Conservation (phyloP, 2,797 vertebrate species). For the Borostomias antarcticus region DNA sequence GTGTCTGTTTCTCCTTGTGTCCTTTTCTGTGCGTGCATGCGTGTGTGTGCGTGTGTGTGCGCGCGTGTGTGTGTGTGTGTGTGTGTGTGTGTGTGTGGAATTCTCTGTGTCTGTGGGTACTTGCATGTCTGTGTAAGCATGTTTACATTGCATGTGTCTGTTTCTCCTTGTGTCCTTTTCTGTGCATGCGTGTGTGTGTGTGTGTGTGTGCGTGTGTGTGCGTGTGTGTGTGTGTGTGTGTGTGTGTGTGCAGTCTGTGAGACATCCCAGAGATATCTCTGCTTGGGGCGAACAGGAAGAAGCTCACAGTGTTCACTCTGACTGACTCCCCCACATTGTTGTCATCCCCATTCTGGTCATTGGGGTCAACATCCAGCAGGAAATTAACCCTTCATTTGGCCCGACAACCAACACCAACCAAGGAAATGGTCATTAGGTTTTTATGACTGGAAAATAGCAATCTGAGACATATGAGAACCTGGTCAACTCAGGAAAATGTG, state of each 20-base stretch:
- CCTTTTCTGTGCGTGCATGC: slow-evolving; percentile 16
- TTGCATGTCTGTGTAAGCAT: slow-evolving; percentile 10
- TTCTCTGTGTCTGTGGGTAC: slow-evolving; percentile 27
- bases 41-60: slow-evolving; percentile 34
- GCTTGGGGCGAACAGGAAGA: slow-evolving; percentile 55
- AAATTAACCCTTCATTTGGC: slow-evolving; percentile 47
- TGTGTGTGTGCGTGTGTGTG: slow-evolving; percentile 4
- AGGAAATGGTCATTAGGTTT: slow-evolving; percentile 45
- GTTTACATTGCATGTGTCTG: too few relatives aligned
- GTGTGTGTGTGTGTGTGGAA: slow-evolving; percentile 11
- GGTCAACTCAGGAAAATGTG: slow-evolving; percentile 9
- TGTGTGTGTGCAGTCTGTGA: too few relatives aligned
- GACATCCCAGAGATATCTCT: slow-evolving; percentile 53
- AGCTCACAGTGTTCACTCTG: slow-evolving; percentile 29
- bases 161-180: not conserved
- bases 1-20: too few relatives aligned
- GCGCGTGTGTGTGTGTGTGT: slow-evolving; percentile 14
- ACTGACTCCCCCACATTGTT: slow-evolving; percentile 37
- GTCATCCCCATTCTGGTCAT: slow-evolving; percentile 31
- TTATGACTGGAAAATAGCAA: slow-evolving; percentile 41
- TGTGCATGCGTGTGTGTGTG: not conserved
- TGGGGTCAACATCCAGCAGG: slow-evolving; percentile 47
- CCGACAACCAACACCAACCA: slow-evolving; percentile 31
- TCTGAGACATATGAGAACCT: slow-evolving; percentile 37
- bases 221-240: slow-evolving; percentile 39